Evolutionary conservation across 2,113 vertebrate genomes (phyloP), one percentile per base, ranked within the genome.

Genomic region (Hypocryptadius cinnamomeus): DNA sequence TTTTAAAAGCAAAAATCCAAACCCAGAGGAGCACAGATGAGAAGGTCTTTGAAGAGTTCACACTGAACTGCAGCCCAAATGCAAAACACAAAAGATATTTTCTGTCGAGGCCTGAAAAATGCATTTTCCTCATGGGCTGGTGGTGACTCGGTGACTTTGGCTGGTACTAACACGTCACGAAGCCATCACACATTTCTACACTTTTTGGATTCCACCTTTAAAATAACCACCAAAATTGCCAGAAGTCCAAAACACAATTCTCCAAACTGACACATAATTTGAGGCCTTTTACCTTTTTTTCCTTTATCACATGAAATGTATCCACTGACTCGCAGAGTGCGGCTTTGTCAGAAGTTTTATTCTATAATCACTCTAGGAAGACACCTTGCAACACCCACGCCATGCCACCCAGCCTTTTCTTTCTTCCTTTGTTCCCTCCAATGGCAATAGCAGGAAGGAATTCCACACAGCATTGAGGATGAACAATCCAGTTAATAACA

Each of bases 101-200:
- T 57, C 27, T 77, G 47, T 42, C 59, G 63, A 70, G 54, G 25
- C 60, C 31, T 85, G 25, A 83, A 68, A 93, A 90, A 87, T 39
- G 54, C 4, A 25, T 65, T 65, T 77, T 44, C 18, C 14, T 27
- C 24, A 33, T 45, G 83, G 81, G 47, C 23, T 56, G 25, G 30
- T n/a, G 50, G 31, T 60, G 68, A 85, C 30, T 47, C 2, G 1
- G 18, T 28, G 61, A 30, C 77, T 92, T 79, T 89, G 59, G 50
- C 54, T 6, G 3, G 45, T 61, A 73, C 22, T 40, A 54, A 35
- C 11, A 44, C 0, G 0, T 47, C 48, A 81, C 0, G 0, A 76
- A 81, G 24, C 39, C 27, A 70, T 47, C 64, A 68, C 4, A 65
- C 5, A 31, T 25, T 71, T 86, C 27, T n/a, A 74, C 2, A 35